Evolutionary conservation across 64 coral and sea anemone species (phyloP).

Genomic region (Actinia tenebrosa): DNA sequence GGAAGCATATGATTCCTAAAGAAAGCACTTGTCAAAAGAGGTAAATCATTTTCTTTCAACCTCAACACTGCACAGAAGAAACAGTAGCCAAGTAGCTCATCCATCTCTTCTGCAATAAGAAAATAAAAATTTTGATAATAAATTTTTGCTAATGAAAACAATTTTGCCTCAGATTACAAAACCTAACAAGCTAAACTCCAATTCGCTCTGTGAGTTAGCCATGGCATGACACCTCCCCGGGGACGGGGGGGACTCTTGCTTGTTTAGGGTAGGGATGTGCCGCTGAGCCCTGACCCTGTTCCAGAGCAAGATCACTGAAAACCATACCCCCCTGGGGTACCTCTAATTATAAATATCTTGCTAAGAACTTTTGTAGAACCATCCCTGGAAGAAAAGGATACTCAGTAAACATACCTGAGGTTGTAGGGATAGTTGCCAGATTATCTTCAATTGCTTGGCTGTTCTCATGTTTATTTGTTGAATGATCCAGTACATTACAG

Average conservation of each 20-base stretch:
- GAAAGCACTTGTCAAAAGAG: slow-evolving; percentile 79
- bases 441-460: not conserved
- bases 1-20: slow-evolving; percentile 75
- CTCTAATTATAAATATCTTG: no score
- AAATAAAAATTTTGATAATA: not conserved
- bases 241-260: no score
- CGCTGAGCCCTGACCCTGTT: no score
- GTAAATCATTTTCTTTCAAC: slow-evolving; percentile 72
- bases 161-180: no score
- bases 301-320: no score
- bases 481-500: not conserved
- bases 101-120: slow-evolving; percentile 57
- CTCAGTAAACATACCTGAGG: not conserved
- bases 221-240: no score
- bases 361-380: no score
- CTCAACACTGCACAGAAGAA: slow-evolving; percentile 86
- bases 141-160: no score
- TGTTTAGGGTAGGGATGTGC: no score
- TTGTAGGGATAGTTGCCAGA: not conserved
- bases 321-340: no score
- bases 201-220: no score
- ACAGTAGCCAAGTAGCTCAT: slow-evolving; percentile 75
- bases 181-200: no score
- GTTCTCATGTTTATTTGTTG: not conserved
- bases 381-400: not conserved